Evolutionary conservation across 2,797 vertebrate genomes (phyloP).

Genomic region (Vespertilio murinus): DNA sequence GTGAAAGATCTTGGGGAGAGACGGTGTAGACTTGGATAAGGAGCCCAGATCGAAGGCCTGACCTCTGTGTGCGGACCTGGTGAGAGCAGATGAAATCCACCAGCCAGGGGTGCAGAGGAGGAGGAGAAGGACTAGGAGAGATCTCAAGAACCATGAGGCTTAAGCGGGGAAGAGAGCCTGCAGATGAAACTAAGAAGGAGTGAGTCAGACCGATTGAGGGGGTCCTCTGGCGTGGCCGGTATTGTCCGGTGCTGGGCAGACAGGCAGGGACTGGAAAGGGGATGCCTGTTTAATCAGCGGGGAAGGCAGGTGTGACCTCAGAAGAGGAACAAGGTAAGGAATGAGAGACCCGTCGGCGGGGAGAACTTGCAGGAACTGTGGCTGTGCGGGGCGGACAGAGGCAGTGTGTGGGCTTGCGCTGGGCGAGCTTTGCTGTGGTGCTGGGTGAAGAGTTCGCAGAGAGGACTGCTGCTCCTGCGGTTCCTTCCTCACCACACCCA

Average conservation of each 20-base stretch:
- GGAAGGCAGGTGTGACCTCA: background rate
- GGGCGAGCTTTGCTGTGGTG: background rate
- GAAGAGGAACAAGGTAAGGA: background rate
- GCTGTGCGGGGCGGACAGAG: background rate
- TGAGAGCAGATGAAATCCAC: background rate
- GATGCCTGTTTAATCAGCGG: background rate
- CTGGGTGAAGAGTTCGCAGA: background rate
- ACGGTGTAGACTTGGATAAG: background rate
- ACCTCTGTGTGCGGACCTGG: background rate
- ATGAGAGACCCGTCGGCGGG: background rate
- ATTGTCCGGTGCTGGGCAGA: background rate
- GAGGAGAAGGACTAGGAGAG: background rate
- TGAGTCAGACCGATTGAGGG: background rate
- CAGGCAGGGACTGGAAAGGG: background rate
- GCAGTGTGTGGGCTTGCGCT: background rate
- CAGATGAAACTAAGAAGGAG: background rate
- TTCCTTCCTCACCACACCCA: background rate
- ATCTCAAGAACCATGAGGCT: background rate
- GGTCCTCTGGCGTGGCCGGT: background rate
- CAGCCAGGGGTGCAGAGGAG: background rate
- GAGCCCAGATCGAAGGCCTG: background rate
- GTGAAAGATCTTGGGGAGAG: background rate
- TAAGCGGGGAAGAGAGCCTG: background rate
- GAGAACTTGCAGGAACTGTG: background rate
- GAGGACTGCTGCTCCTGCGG: no score